Evolutionary conservation across 1,140 invertebrate species (phyloP), one percentile per base, ranked within the genome.

Genomic region (Zaprionus africanus): DNA sequence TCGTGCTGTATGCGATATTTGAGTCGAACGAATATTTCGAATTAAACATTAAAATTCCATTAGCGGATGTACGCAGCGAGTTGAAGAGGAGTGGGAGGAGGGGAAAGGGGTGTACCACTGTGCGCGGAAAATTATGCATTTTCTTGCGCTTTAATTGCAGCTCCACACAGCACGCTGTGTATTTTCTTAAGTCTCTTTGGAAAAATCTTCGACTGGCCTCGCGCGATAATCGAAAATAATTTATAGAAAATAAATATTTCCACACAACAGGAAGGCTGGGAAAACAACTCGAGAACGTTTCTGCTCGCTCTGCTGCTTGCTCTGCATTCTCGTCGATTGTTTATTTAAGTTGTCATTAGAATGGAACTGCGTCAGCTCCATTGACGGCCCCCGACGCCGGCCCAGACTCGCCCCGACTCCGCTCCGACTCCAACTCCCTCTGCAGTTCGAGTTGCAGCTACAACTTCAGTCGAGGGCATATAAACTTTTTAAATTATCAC

Each of bases 21-120:
- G 81, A 81, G 78, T 78, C 74, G 65, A 63, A 66, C 78, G 62
- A 73, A 78, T 85, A 74, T 78, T 90, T 88, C 85, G 53, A 90
- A 90, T 84, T 85, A 90, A 88, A 88, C 84, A 88, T 88, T 88
- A 90, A 88, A 88, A 90, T 88, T 88, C 84, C 84, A 88, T 88
- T 88, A 88, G 85, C 84, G 84, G 81, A 90, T 84, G 81, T 68
- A 46, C 17, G 5, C 46, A 59, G 60, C 53, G 22, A 31, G 77
- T 34, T 34, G 31, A 34, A 3, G 13, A 31, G 12, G 28, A 19
- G 5, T 3, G 57, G 19, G 36, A 2, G 13, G 28, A 13, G 9
- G 13, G 43, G 31, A 3, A 34, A 24, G 34, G 28, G 36, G 34
- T 46, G 41, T 46, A 41, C 15, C 62, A 66, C 61, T 60, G 36